phyloP scores from a whole-genome alignment of 2,113 vertebrate genomes.

The Marmota flaviventris region DNA sequence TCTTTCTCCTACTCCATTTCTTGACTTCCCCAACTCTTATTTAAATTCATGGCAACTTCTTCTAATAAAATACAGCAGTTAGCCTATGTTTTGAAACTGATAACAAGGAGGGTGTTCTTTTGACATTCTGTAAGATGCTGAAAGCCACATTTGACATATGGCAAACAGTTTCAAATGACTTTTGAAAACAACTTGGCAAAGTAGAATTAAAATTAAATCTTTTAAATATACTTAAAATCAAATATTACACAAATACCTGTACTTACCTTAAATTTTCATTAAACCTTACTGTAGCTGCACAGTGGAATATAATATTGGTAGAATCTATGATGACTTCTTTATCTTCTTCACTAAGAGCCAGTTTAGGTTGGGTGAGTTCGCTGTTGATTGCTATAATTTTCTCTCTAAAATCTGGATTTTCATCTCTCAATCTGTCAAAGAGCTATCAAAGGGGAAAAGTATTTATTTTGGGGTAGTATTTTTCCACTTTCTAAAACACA shows the following conservation, averaged over 20 bases:
- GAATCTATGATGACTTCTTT: conserved; percentile 91
- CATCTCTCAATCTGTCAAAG: conserved; percentile 95
- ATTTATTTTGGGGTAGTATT: conserved; percentile 50
- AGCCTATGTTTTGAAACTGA: conserved; percentile 16
- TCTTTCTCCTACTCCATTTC: conserved; percentile 4
- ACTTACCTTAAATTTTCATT: conserved; percentile 97
- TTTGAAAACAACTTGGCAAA: conserved; percentile 49
- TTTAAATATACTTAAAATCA: conserved; percentile 40
- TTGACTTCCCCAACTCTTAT: background rate
- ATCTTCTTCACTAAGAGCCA: conserved; percentile 93
- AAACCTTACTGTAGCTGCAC: conserved; percentile 97
- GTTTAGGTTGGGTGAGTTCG: conserved; percentile 94
- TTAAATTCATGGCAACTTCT: conserved; percentile 56
- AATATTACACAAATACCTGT: conserved; percentile 7
- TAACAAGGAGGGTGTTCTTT: conserved; percentile 45
- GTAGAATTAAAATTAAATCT: conserved; percentile 27
- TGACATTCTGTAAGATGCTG: background rate
- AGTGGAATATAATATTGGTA: conserved; percentile 96
- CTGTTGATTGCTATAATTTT: conserved; percentile 95
- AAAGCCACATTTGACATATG: conserved; percentile 38
- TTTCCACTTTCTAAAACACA: conserved; percentile 62
- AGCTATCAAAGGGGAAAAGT: conserved; percentile 88
- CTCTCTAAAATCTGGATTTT: conserved; percentile 94
- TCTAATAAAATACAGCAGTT: conserved; percentile 42
- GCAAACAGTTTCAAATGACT: conserved; percentile 38